Conservation (phyloP, 2,888 invertebrate genomes). For the Cephalotes varians region DNA sequence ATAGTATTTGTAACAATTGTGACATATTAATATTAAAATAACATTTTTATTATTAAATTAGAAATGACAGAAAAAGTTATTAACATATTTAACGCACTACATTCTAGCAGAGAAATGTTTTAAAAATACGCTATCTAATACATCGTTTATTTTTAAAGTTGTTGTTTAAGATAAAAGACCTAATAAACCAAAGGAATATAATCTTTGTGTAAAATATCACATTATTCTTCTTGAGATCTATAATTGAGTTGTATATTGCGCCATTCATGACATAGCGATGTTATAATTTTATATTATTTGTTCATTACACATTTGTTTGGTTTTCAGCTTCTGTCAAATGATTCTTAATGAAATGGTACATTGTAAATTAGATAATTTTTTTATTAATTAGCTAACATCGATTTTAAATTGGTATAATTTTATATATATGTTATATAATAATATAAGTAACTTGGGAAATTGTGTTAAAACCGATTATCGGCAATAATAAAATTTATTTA, state of each 20-base stretch:
- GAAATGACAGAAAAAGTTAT: not conserved
- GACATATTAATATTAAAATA: not conserved
- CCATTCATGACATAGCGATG: not conserved
- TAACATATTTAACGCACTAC: not conserved
- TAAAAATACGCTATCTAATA: not conserved
- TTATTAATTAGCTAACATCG: not conserved
- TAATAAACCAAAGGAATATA: not conserved
- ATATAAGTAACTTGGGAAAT: not conserved
- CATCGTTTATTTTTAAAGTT: conserved; percentile 18
- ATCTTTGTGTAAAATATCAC: not conserved
- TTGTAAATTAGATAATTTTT: not conserved
- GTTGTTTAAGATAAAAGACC: not conserved
- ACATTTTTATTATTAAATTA: not conserved
- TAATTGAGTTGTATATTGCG: not conserved
- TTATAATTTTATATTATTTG: not conserved
- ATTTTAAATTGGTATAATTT: not conserved
- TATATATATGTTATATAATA: not conserved
- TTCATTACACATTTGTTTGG: not conserved
- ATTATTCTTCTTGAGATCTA: not conserved
- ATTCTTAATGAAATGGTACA: not conserved
- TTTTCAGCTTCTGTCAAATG: not conserved
- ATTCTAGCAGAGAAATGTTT: not conserved
- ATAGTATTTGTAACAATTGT: not conserved
- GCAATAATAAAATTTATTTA: conserved; percentile 19
- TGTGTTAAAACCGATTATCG: not conserved